Conservation (phyloP, 2,888 invertebrate species). For the Steromphala cineraria region DNA sequence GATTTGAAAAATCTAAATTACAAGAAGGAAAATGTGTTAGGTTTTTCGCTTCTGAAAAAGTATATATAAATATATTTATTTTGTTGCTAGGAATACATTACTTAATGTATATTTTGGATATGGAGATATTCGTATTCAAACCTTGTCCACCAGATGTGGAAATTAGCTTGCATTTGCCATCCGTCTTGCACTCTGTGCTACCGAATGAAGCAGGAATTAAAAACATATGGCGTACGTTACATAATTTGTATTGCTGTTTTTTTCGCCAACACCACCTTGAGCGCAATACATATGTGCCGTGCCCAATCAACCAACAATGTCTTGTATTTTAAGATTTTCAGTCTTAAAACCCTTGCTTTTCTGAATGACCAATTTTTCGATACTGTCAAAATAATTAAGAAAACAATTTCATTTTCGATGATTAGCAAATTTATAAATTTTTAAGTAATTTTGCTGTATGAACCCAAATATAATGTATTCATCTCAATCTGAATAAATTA, state of each 20-base stretch:
- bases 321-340: too few species aligned
- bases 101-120: not conserved
- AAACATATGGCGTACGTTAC: not conserved
- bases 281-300: not conserved
- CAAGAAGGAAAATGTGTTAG: too few species aligned
- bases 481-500: not conserved
- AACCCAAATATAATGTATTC: not conserved
- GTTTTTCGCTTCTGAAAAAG: too few species aligned
- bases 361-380: not conserved
- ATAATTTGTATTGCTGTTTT: constrained; percentile 9
- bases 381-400: not conserved
- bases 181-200: not conserved
- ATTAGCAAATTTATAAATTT: not conserved
- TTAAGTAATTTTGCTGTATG: too few species aligned
- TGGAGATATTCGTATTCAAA: not conserved
- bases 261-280: not conserved
- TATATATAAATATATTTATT: too few species aligned
- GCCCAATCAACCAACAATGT: not conserved
- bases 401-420: not conserved
- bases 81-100: too few species aligned
- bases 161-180: constrained; percentile 1
- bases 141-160: not conserved
- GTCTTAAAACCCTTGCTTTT: not conserved
- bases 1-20: too few species aligned
- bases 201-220: not conserved